Conservation (phyloP, 2,113 vertebrate genomes). For the Pycnonotus jocosus region DNA sequence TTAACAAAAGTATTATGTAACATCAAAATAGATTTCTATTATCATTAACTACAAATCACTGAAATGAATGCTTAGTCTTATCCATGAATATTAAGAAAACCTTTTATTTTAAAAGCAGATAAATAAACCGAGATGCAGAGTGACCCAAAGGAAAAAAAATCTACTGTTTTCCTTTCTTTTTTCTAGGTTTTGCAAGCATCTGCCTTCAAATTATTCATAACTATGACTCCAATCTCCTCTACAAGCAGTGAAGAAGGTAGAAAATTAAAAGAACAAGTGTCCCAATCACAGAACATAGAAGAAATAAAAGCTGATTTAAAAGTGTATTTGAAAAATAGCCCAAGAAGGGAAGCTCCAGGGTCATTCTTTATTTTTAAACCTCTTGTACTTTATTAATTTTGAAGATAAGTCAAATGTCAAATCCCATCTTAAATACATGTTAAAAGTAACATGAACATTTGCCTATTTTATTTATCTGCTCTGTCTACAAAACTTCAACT, state of each 20-base stretch:
- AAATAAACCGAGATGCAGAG: neutral
- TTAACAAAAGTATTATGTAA: neutral
- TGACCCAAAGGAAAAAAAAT: neutral
- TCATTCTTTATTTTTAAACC: neutral
- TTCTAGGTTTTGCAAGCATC: neutral
- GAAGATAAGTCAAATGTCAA: neutral
- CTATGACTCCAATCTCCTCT: neutral
- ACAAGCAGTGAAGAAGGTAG: neutral
- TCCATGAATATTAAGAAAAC: neutral
- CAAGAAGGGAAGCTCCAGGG: neutral
- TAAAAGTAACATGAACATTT: neutral
- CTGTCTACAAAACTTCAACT: neutral
- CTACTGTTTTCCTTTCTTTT: neutral
- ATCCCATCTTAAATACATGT: neutral
- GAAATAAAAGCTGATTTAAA: neutral
- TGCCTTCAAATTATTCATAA: conserved; percentile 4
- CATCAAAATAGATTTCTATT: neutral
- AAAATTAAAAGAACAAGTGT: conserved; percentile 7
- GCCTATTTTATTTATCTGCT: neutral
- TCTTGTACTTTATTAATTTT: neutral
- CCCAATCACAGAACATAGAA: neutral
- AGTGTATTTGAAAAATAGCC: neutral
- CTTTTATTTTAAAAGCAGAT: neutral
- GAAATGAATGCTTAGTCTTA: neutral
- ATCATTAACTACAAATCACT: neutral